Conservation (phyloP, 2,113 vertebrate species). For the Melanerpes aurifrons region DNA sequence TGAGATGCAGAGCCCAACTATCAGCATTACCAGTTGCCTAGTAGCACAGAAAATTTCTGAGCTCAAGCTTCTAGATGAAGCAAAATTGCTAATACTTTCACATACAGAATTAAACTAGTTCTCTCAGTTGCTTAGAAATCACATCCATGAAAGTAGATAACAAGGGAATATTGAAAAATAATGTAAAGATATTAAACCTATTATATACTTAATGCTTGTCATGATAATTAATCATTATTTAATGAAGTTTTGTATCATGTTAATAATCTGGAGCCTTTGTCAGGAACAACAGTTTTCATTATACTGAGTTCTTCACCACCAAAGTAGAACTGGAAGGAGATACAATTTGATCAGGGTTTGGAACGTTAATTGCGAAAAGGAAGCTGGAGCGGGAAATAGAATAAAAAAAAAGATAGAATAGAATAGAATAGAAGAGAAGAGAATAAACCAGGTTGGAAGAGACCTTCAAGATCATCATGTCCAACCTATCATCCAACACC, state of each 20-base stretch:
- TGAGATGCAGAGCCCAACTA: not conserved
- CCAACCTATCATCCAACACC: too few species aligned
- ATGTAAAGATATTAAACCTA: not conserved
- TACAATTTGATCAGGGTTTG: not conserved
- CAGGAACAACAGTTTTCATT: not conserved
- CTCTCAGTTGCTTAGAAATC: not conserved
- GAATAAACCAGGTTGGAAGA: too few species aligned
- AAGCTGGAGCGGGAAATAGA: not conserved
- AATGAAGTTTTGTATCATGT: not conserved
- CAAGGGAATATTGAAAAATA: not conserved
- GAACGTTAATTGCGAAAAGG: not conserved
- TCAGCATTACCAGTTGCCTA: not conserved
- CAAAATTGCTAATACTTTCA: not conserved
- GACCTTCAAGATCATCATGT: too few species aligned
- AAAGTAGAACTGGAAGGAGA: not conserved
- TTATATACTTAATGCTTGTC: not conserved
- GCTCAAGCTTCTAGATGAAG: not conserved
- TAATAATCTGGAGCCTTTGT: not conserved
- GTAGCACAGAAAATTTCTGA: not conserved
- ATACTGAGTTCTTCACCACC: not conserved
- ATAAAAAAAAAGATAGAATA: too few species aligned
- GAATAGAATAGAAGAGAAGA: too few species aligned
- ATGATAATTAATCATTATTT: not conserved
- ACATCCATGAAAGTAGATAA: not conserved
- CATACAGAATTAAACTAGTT: not conserved